phyloP scores from a whole-genome alignment of 2,113 vertebrate genomes.

The Odocoileus virginianus region DNA sequence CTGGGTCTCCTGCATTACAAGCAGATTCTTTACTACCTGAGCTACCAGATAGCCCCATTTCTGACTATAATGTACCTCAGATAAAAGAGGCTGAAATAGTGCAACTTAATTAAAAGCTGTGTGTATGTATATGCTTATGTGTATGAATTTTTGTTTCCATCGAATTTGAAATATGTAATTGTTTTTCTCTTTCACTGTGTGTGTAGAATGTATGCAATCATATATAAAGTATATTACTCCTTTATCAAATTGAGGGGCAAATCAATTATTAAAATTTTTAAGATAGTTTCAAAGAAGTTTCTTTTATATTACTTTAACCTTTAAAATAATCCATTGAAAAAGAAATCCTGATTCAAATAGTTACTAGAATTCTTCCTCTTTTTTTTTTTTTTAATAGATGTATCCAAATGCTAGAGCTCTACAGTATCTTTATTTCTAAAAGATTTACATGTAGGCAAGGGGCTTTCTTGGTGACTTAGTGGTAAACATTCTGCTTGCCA shows the following conservation, averaged over 20 bases:
- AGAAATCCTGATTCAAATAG: slow-evolving; percentile 13
- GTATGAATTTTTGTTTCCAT: not conserved
- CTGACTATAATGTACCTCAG: not conserved
- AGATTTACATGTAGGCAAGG: not conserved
- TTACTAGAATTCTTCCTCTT: not conserved
- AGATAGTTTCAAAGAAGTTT: not conserved
- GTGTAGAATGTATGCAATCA: not conserved
- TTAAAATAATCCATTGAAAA: not conserved
- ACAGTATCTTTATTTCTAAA: not conserved
- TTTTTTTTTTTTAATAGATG: not conserved
- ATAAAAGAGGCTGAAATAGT: not conserved
- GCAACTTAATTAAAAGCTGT: not conserved
- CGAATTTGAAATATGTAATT: not conserved
- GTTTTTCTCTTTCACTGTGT: not conserved
- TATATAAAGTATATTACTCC: not conserved
- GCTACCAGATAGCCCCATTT: not conserved
- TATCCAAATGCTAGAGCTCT: not conserved
- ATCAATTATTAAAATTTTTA: slow-evolving; percentile 4
- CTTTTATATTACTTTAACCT: slow-evolving; percentile 27
- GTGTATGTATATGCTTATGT: not conserved
- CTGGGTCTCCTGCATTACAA: not conserved
- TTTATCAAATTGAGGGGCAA: slow-evolving; percentile 26
- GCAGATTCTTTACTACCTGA: not conserved
- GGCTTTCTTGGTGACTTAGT: not conserved
- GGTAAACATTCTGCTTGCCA: not conserved